Evolutionary conservation across 2,113 vertebrate species (phyloP).

Genomic region (Odontophorus gujanensis): DNA sequence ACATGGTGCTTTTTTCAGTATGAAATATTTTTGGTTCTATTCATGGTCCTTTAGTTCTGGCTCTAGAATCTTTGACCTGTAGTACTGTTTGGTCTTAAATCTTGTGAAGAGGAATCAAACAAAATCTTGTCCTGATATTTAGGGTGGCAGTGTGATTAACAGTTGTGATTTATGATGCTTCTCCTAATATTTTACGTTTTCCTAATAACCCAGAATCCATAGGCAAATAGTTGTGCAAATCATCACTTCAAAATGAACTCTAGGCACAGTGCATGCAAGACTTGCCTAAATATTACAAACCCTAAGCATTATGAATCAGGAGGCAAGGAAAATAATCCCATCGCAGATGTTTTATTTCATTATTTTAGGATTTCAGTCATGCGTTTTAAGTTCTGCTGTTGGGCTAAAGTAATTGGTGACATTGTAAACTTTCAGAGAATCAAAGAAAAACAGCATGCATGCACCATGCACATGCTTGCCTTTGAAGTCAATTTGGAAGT

Average conservation of each 20-base stretch:
- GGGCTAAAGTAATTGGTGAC: neutral
- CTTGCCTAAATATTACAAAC: conserved; percentile 12
- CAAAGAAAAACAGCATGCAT: neutral
- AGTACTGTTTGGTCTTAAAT: neutral
- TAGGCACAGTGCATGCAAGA: neutral
- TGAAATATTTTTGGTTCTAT: neutral
- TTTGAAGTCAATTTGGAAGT: neutral
- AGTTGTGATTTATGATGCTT: neutral
- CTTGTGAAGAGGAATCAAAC: neutral
- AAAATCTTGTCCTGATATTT: neutral
- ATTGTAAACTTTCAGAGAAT: neutral
- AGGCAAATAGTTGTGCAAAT: conserved; percentile 31
- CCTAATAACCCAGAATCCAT: neutral
- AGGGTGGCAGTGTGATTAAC: neutral
- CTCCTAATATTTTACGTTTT: conserved; percentile 31
- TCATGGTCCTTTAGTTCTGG: neutral
- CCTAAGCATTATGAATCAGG: conserved; percentile 33
- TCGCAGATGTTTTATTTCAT: conserved; percentile 12
- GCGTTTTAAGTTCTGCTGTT: neutral
- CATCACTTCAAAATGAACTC: conserved; percentile 11
- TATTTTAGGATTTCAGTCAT: neutral
- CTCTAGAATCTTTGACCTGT: neutral
- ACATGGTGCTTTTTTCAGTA: neutral
- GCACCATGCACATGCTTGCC: rapidly evolving
- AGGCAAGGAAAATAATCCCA: conserved; percentile 28